Conservation (phyloP, 2,113 vertebrate species). For the Todiramphus chloris region DNA sequence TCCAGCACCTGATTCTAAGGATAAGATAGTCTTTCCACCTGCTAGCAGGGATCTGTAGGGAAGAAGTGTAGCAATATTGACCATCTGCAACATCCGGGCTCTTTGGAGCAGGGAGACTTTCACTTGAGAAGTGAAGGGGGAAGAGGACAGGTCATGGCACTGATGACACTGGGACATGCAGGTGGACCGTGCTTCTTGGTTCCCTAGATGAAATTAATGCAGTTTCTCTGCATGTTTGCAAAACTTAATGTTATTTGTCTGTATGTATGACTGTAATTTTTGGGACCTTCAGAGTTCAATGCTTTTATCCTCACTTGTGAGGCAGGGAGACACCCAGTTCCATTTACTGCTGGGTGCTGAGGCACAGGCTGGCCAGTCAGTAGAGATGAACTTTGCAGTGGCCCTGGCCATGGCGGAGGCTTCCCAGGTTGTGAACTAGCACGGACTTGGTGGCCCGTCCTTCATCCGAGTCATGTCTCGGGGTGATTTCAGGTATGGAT, state of each 20-base stretch:
- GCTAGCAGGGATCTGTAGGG: neutral
- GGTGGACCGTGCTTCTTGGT: neutral
- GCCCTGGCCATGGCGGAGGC: neutral
- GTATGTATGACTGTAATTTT: neutral
- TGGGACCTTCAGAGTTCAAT: neutral
- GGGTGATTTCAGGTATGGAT: neutral
- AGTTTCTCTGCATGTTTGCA: neutral
- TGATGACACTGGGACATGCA: neutral
- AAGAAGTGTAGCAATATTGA: neutral
- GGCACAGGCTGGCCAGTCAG: neutral
- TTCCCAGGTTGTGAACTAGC: neutral
- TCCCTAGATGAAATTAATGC: neutral
- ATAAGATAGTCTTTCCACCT: neutral
- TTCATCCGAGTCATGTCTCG: neutral
- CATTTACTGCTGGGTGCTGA: neutral
- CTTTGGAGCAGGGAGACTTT: neutral
- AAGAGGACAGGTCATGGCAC: neutral
- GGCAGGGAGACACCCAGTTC: neutral
- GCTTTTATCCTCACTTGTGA: neutral
- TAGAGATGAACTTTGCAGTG: neutral
- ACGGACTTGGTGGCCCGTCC: rapidly evolving
- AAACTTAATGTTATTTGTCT: neutral
- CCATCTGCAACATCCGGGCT: neutral
- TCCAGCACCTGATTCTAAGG: neutral
- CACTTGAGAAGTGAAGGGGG: neutral